These are phyloP conservation scores for Scaptomyza pallida DNA, from an alignment of 1,140 invertebrate genomes.

Conservation along the genomic window DNA sequence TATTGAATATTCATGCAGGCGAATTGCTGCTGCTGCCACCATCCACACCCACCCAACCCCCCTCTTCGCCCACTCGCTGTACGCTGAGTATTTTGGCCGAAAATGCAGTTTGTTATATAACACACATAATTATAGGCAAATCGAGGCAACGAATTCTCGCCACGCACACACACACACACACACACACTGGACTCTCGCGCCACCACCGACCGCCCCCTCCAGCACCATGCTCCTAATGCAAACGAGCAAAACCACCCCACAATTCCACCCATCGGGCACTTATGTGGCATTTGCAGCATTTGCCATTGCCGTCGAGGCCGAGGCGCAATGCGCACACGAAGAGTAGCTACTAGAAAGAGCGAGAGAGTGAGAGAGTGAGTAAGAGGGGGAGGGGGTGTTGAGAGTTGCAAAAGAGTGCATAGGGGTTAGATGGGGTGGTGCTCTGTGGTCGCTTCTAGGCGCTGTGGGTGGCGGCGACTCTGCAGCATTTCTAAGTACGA, in stretches of 20 bases:
- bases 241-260: not conserved
- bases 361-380: too few relatives aligned
- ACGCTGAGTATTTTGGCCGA: conserved; percentile 58
- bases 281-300: conserved; percentile 79
- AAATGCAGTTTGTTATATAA: conserved; percentile 82
- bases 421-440: not conserved
- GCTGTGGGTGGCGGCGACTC: conserved; percentile 23
- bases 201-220: not conserved
- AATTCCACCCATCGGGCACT: conserved; percentile 59
- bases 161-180: conserved; percentile 35
- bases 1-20: conserved; percentile 81
- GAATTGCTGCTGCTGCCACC: conserved; percentile 6
- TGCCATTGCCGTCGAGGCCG: conserved; percentile 48
- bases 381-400: not conserved
- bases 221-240: too few relatives aligned
- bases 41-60: not conserved
- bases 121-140: conserved; percentile 83
- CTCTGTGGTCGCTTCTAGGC: conserved; percentile 41
- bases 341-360: not conserved
- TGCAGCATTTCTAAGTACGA: conserved; percentile 72
- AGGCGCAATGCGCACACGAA: conserved; percentile 59
- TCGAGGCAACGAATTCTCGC: conserved; percentile 81
- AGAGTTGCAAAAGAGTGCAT: not conserved
- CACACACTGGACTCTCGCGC: conserved; percentile 14
- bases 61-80: not conserved